phyloP scores from a whole-genome alignment of 2,888 invertebrate species.

The Mythimna impura region DNA sequence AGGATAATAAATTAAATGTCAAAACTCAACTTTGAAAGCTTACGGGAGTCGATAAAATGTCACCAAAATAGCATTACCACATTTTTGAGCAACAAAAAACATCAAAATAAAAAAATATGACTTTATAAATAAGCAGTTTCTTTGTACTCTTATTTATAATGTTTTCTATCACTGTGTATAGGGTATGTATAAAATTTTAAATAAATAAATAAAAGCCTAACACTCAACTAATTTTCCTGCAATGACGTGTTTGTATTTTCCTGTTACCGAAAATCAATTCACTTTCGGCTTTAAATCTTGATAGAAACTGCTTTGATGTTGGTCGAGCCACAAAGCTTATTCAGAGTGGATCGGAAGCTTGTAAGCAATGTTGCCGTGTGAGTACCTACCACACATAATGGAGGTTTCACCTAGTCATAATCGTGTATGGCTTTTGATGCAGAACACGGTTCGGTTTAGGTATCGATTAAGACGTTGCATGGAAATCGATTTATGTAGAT shows the following conservation, averaged over 20 bases:
- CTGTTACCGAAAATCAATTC: slow-evolving; percentile 19
- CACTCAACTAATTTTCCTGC: neutral
- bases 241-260: neutral
- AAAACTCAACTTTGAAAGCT: too few species aligned
- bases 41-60: too few species aligned
- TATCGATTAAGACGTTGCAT: neutral
- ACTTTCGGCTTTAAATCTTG: slow-evolving; percentile 26
- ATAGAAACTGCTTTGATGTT: slow-evolving; percentile 29
- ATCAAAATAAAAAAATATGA: too few species aligned
- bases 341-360: slow-evolving; percentile 19
- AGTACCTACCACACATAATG: neutral
- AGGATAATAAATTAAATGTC: too few species aligned
- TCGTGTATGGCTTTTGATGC: neutral
- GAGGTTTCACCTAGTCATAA: neutral
- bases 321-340: slow-evolving; percentile 24
- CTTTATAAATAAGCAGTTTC: too few species aligned
- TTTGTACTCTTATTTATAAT: too few species aligned
- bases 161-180: too few species aligned
- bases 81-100: too few species aligned
- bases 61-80: too few species aligned
- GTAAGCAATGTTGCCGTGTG: neutral
- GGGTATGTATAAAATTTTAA: too few species aligned
- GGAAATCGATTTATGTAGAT: neutral
- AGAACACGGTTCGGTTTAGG: neutral
- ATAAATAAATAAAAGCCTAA: too few species aligned